These are phyloP conservation scores for Tetanocera ferruginea DNA, from an alignment of 2,888 invertebrate genomes.

Conservation along the genomic window DNA sequence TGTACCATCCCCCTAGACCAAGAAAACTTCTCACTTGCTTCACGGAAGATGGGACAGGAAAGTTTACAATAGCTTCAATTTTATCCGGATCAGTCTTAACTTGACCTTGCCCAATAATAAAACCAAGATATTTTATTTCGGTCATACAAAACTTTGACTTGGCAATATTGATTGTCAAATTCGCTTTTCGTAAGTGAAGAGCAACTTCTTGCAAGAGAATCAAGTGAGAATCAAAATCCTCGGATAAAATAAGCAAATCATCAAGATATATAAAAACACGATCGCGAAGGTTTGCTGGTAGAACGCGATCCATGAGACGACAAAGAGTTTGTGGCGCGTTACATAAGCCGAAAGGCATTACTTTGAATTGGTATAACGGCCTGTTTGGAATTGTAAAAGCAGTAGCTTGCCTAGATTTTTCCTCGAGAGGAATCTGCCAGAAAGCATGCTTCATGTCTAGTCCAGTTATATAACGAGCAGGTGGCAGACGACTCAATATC, in stretches of 20 bases:
- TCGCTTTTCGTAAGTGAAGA: slow-evolving; percentile 32
- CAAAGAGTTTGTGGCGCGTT: slow-evolving; percentile 30
- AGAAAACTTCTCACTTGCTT: slow-evolving; percentile 41
- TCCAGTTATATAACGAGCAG: slow-evolving; percentile 10
- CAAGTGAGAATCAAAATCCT: slow-evolving; percentile 39
- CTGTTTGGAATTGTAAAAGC: slow-evolving; percentile 16
- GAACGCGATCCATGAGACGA: slow-evolving; percentile 1
- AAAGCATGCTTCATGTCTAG: slow-evolving; percentile 3
- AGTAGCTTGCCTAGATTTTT: not conserved
- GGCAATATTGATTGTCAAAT: slow-evolving; percentile 40
- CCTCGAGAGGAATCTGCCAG: not conserved
- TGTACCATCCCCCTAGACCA: slow-evolving; percentile 46
- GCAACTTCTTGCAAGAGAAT: slow-evolving; percentile 34
- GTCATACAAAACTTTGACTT: slow-evolving; percentile 42
- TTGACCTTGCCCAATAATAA: slow-evolving; percentile 35
- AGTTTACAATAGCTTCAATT: not conserved
- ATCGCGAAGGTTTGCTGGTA: not conserved
- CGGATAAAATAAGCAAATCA: slow-evolving; percentile 38
- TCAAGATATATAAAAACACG: slow-evolving; percentile 45
- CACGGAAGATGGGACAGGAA: slow-evolving; percentile 27
- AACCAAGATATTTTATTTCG: slow-evolving; percentile 36
- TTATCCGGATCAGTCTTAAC: slow-evolving; percentile 40
- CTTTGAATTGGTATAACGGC: not conserved
- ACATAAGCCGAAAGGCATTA: slow-evolving; percentile 23
- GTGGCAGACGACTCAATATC: not conserved